Percentiles rank a stretch among this genome's conserved stretches.
phyloP scores from a whole-genome alignment of 1,140 invertebrate species.

The Varroa destructor region DNA sequence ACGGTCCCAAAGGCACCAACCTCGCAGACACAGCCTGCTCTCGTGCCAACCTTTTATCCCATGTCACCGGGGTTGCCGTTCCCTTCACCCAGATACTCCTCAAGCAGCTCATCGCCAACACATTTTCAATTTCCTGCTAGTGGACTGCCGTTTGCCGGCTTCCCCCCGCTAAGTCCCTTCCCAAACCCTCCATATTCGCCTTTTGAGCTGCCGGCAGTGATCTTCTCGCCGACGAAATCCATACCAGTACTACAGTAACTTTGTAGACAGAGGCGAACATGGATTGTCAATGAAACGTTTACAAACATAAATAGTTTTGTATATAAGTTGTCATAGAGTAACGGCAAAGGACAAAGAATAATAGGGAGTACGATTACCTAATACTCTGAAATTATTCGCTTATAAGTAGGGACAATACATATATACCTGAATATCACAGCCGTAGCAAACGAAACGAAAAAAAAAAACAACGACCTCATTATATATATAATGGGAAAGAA shows the following conservation, averaged over 20 bases:
- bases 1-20: conserved; percentile 23
- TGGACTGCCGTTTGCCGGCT: conserved; percentile 28
- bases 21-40: conserved; percentile 22
- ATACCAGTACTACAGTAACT: conserved; percentile 36
- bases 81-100: conserved; percentile 35
- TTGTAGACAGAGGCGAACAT: no score
- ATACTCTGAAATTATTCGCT: no score
- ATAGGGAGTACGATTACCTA: no score
- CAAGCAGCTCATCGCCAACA: conserved; percentile 32
- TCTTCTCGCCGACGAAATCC: conserved; percentile 36
- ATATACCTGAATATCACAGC: no score
- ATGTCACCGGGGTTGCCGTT: conserved; percentile 31
- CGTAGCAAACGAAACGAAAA: no score
- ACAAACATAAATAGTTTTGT: no score
- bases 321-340: no score
- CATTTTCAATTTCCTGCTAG: conserved; percentile 36
- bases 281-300: no score
- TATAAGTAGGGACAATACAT: no score
- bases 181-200: conserved; percentile 34
- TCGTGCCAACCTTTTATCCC: conserved; percentile 14
- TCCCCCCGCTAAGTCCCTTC: conserved; percentile 33
- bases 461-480: no score
- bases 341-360: no score
- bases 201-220: conserved; percentile 35
- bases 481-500: no score